Evolutionary conservation across 2,113 vertebrate species (phyloP).

Genomic region (Pseudopipra pipra): DNA sequence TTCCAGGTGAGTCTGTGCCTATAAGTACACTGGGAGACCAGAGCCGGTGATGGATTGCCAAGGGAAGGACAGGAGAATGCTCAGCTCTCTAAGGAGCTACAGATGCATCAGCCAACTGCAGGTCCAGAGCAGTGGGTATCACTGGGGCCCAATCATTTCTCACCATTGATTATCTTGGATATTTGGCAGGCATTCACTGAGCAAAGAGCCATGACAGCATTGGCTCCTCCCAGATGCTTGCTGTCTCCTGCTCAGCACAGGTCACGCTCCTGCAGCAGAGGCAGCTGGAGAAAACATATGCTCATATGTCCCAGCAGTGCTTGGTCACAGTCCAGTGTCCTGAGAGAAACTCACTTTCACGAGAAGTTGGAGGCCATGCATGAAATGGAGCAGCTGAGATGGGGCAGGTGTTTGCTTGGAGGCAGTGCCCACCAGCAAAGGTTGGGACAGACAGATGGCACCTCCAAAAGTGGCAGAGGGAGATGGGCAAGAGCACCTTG

Average conservation of each 20-base stretch:
- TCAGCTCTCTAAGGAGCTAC: background rate
- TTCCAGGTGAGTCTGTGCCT: background rate
- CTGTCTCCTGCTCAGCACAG: background rate
- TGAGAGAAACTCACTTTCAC: background rate
- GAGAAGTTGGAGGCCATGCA: background rate
- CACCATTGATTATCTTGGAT: background rate
- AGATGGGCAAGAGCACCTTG: background rate
- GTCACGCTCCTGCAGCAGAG: background rate
- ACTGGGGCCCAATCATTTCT: background rate
- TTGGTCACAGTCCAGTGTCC: background rate
- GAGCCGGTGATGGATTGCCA: background rate
- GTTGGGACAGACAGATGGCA: background rate
- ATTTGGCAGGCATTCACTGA: background rate
- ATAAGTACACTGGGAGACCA: background rate
- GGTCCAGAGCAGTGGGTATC: background rate
- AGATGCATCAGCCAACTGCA: background rate
- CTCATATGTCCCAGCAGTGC: background rate
- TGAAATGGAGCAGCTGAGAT: background rate
- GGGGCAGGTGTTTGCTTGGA: background rate
- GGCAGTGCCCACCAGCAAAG: background rate
- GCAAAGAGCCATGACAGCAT: fast-evolving
- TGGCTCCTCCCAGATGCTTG: background rate
- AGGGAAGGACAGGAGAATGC: background rate
- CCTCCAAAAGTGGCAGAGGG: background rate
- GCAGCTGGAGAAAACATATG: background rate